Base-by-base conservation (phyloP, 2,888 invertebrate species). In the Neocrepidodera transversa region DNA sequence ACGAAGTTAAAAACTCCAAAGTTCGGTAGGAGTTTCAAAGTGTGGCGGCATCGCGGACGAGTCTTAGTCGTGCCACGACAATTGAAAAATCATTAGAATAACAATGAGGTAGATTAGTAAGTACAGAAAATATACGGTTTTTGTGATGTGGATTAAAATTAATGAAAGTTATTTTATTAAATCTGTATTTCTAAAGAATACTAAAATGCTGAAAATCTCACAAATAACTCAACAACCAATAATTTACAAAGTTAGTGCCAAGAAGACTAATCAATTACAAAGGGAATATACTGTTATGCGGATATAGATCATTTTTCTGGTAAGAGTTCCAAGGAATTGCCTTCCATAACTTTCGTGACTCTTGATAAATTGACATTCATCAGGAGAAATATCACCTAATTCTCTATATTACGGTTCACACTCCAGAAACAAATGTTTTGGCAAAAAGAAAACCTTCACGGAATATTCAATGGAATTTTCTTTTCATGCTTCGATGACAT, bases 341-440 rank as follows among this genome's bases (percentile, higher is more conserved):
- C 38, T 30, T 47, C 38, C 54, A 54, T 59, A 47, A 60, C 38
- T 55, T 55, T 16, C 28, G 13, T 40, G 45, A 38, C 55, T 60
- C 23, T 55, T 60, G 54, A 60, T 60, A 60, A 51, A 60, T 60
- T 45, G 60, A 55, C 60, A 51, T 36, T 47, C 47, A 36, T 50
- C 47, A 45, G 20, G 51, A 51, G 55, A 60, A 60, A 60, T 60
- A 60, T 60, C 36, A 43, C 47, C 45, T 56, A 55, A 60, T 60
- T 56, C 38, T 17, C 17, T 32, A 40, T 55, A 55, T 51, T 55
- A 55, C 45, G 43, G 55, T 42, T 55, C 51, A 47, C 50, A 32
- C 55, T 40, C 45, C 23, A 32, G 47, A 47, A 51, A 60, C 51
- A 51, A 55, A 60, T 60, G 55, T 30, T 26, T 13, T 13, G 36